Percentiles rank a stretch among this genome's conserved stretches.
Conservation (phyloP, 2,113 vertebrate genomes). For the Pionites leucogaster region DNA sequence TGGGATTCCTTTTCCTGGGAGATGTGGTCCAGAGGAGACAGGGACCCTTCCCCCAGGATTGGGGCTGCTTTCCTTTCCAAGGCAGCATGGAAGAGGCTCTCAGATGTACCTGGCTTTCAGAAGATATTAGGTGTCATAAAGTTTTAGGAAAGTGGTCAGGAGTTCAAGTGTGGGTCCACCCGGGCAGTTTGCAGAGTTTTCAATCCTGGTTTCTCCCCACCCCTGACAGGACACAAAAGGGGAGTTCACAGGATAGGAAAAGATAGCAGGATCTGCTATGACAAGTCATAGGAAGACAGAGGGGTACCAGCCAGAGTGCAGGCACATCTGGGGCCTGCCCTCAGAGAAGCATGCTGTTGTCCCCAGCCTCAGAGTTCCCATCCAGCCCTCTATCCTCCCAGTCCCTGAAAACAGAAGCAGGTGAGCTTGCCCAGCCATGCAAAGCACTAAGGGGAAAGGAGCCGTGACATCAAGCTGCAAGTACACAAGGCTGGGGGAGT, state of each 20-base stretch:
- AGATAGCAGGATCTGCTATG: neutral
- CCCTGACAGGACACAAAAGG: neutral
- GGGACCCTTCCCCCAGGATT: neutral
- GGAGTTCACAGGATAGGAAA: neutral
- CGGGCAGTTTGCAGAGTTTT: neutral
- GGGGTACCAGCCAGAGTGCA: neutral
- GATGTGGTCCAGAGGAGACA: neutral
- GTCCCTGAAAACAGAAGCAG: neutral
- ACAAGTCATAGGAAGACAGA: neutral
- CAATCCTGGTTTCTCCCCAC: neutral
- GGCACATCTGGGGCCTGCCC: neutral
- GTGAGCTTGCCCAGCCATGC: neutral
- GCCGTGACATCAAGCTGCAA: fast-evolving
- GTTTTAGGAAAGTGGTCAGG: neutral
- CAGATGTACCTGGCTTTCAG: neutral
- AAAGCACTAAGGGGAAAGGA: neutral
- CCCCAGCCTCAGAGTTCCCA: neutral
- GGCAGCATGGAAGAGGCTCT: neutral
- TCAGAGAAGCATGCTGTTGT: neutral
- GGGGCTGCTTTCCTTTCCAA: neutral
- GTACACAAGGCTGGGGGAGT: too few relatives aligned
- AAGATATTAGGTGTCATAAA: neutral
- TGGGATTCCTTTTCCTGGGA: neutral
- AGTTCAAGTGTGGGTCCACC: neutral
- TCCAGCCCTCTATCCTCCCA: neutral